Evolutionary conservation across 2,888 invertebrate genomes (phyloP), one percentile per base, ranked within the genome.

Genomic region (Mechanitis messenoides): DNA sequence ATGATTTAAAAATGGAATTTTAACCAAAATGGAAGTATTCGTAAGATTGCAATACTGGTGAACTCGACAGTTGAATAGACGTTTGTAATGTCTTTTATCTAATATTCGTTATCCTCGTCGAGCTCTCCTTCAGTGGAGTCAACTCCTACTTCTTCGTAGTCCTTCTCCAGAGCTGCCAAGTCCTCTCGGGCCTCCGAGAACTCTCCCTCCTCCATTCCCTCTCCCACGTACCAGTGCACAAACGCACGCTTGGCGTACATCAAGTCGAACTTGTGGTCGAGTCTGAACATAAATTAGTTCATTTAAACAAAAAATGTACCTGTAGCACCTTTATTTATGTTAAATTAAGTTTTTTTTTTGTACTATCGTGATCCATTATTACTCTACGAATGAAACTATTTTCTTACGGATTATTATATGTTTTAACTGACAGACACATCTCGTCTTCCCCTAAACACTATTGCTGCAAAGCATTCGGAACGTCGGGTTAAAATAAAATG

Each of bases 171-270:
- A 0, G 95, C 95, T 0, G 93, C 95, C 68, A 97, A 90, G 87
- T 97, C 96, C 80, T 97, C 96, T 4, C 97, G 92, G 0, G 96
- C 96, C 75, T 97, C 97, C 0, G 94, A 93, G 85, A 96, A 97
- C 82, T 97, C 95, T 54, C 94, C 94, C 81, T 95, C 95, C 77
- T 95, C 95, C 94, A 97, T 96, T 68, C 96, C 96, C 80, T 96
- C 96, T 5, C 95, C 94, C 0, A 95, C 94, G 79, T 95, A 95
- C 98, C 98, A 98, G 86, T 98, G 98, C 28, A 98, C 97, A 82
- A 98, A 98, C 3, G 98, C 98, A 66, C 97, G 93, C 86, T 98
- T 98, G 47, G 97, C 96, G 87, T 97, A 98, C 97, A 98, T 98
- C 74, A 98, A 87, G 86, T 98, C 98, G 82, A 98, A 97, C 83